These are phyloP conservation scores for Monopterus albus DNA, from an alignment of 2,113 vertebrate species.

Conservation along the genomic window DNA sequence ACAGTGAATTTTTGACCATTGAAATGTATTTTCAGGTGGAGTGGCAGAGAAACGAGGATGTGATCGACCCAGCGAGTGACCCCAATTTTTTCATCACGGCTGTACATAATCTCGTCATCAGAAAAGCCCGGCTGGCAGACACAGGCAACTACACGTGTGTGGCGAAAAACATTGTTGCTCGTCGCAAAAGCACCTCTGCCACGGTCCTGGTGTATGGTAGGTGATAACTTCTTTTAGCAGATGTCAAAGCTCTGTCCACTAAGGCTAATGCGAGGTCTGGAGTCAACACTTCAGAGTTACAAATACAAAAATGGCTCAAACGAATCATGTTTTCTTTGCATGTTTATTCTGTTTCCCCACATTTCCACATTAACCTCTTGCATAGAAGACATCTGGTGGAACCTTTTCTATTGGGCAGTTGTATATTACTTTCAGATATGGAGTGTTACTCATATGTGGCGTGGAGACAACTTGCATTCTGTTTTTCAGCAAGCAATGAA, in stretches of 20 bases:
- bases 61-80: conserved; percentile 90
- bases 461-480: conserved; percentile 20
- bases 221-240: conserved; percentile 63
- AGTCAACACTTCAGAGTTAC: background rate
- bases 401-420: background rate
- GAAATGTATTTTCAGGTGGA: conserved; percentile 87
- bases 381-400: conserved; percentile 20
- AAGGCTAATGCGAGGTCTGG: conserved; percentile 9
- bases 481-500: conserved; percentile 12
- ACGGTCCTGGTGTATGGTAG: conserved; percentile 93
- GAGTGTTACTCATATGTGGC: background rate
- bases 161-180: conserved; percentile 98
- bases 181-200: conserved; percentile 91
- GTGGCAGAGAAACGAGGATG: conserved; percentile 95
- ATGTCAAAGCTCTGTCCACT: conserved; percentile 6
- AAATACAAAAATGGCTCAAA: background rate
- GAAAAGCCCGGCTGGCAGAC: conserved; percentile 93
- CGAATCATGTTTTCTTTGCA: conserved; percentile 29
- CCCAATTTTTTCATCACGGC: conserved; percentile 92
- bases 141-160: conserved; percentile 98
- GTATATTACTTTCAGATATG: background rate
- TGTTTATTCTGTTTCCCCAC: conserved; percentile 25
- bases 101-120: conserved; percentile 95
- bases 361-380: conserved; percentile 31
- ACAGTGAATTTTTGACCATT: conserved; percentile 37